Conservation (phyloP, 2,113 vertebrate species). For the Cynoglossus semilaevis region DNA sequence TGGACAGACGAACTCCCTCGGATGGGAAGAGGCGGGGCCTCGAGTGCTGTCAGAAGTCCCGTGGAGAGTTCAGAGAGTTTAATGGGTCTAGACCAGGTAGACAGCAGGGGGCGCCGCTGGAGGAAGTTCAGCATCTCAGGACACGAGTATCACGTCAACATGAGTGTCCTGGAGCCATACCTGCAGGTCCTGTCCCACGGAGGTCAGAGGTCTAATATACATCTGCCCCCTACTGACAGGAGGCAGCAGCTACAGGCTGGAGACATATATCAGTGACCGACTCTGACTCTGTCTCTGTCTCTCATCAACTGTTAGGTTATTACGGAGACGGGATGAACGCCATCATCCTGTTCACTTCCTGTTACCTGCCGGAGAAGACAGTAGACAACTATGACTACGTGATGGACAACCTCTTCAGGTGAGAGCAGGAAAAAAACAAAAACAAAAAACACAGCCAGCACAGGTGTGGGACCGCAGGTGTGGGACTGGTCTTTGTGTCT, state of each 20-base stretch:
- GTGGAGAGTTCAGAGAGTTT: constrained; percentile 60
- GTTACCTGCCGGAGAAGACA: constrained; percentile 80
- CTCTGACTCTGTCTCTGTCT: background rate
- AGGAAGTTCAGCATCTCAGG: constrained; percentile 73
- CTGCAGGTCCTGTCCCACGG: constrained; percentile 81
- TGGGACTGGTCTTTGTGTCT: background rate
- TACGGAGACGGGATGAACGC: constrained; percentile 79
- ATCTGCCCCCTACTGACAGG: background rate
- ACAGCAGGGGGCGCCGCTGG: constrained; percentile 76
- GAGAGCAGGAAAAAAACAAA: constrained; percentile 8
- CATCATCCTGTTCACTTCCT: constrained; percentile 81
- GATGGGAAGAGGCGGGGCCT: constrained; percentile 23
- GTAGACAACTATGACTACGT: constrained; percentile 80
- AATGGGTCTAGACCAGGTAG: constrained; percentile 73
- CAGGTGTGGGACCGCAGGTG: background rate
- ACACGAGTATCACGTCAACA: constrained; percentile 76
- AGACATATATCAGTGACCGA: background rate
- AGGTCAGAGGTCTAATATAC: constrained; percentile 73
- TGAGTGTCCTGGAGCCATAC: constrained; percentile 81
- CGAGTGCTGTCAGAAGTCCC: constrained; percentile 18
- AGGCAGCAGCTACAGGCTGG: background rate
- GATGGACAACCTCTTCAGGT: constrained; percentile 89
- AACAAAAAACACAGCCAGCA: too few species aligned
- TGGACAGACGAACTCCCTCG: constrained; percentile 78
- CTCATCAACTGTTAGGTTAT: constrained; percentile 73